Evolutionary conservation across 2,113 vertebrate species (phyloP).

Genomic region (Hylia prasina): DNA sequence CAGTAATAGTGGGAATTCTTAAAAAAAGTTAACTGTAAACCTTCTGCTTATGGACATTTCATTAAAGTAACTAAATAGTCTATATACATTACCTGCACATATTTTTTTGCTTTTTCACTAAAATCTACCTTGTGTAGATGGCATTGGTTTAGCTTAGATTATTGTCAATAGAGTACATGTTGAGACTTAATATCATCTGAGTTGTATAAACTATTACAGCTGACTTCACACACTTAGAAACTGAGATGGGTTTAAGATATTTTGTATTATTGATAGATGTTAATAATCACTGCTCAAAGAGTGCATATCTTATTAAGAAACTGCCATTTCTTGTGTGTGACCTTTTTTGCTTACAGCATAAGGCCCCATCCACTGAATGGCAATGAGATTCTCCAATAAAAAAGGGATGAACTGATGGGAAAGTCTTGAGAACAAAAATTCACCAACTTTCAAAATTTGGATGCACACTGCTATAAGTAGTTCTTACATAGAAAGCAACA

Average conservation of each 20-base stretch:
- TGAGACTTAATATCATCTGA: background rate
- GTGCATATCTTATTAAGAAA: background rate
- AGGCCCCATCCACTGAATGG: background rate
- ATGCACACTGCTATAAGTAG: background rate
- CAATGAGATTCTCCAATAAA: background rate
- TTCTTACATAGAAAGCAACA: background rate
- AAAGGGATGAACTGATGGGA: background rate
- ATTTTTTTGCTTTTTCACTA: background rate
- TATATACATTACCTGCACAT: too few relatives aligned
- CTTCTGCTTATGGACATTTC: background rate
- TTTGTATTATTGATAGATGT: background rate
- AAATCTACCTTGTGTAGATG: background rate
- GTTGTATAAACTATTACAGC: background rate
- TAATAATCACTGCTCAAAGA: background rate
- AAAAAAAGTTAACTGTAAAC: background rate
- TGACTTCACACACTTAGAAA: background rate
- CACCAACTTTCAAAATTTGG: background rate
- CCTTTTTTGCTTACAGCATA: background rate
- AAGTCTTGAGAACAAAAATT: background rate
- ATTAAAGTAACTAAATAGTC: background rate
- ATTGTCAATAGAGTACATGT: background rate
- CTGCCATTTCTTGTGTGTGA: background rate
- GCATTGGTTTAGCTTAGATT: background rate
- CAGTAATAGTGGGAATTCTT: background rate
- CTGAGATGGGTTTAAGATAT: background rate